Conservation (phyloP, 1,140 invertebrate species). For the Drosophila nannoptera region DNA sequence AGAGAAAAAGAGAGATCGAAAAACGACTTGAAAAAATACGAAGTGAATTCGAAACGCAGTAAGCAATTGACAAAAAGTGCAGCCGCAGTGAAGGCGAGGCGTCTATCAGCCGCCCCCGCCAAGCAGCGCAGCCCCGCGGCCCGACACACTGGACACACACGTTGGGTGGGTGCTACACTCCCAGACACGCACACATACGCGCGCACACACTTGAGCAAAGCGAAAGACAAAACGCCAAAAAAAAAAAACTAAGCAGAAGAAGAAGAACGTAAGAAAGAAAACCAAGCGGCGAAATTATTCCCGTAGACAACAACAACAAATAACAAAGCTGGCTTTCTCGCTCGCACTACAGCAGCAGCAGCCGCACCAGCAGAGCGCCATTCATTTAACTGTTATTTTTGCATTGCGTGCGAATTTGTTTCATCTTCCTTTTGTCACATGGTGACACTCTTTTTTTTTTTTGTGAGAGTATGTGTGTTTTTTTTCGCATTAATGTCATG, state of each 20-base stretch:
- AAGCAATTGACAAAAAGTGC: conserved; percentile 52
- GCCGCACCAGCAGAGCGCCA: too few species aligned
- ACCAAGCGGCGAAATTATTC: background rate
- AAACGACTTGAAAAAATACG: conserved; percentile 3
- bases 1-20: background rate
- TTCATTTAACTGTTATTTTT: background rate
- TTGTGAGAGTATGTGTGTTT: conserved; percentile 1
- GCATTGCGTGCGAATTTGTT: background rate
- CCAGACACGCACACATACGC: conserved; percentile 30
- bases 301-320: conserved; percentile 27
- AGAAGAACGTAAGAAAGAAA: too few species aligned
- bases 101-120: conserved; percentile 44
- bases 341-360: background rate
- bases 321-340: conserved; percentile 16
- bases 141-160: conserved; percentile 8
- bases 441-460: background rate
- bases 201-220: background rate
- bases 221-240: conserved; percentile 15
- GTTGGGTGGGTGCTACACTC: conserved; percentile 30
- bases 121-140: background rate
- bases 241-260: background rate
- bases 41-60: conserved; percentile 39
- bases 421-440: background rate
- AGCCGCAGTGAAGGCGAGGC: conserved; percentile 60
- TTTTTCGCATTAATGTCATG: background rate